Percentiles rank a stretch among this genome's conserved stretches.
Evolutionary conservation across 2,888 invertebrate genomes (phyloP).

Genomic region (Synergus laeviventris): DNA sequence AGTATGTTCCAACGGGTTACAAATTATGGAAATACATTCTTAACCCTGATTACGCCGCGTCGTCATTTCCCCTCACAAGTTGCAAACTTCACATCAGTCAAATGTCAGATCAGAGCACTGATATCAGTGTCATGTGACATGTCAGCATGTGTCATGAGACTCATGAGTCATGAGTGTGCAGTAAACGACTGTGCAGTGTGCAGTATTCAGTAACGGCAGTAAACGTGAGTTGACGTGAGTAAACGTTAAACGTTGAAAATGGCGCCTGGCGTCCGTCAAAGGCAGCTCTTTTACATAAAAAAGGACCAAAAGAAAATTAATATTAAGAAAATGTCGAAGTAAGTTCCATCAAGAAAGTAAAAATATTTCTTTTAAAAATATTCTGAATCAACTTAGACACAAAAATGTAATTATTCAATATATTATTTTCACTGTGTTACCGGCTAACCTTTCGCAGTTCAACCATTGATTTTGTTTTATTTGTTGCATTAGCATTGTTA

Average conservation of each 20-base stretch:
- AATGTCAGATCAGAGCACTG: no score
- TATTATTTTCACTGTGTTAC: constrained; percentile 12
- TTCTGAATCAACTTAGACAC: background rate
- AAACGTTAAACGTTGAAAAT: constrained; percentile 52
- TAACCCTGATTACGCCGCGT: no score
- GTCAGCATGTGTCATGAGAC: no score
- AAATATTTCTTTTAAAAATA: constrained; percentile 5
- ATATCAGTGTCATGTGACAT: no score
- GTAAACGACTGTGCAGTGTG: no score
- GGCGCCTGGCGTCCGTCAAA: constrained; percentile 73
- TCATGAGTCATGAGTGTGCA: no score
- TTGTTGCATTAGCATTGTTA: background rate
- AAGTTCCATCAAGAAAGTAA: constrained; percentile 43
- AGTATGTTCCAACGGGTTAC: no score
- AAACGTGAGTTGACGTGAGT: no score
- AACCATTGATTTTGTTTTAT: background rate
- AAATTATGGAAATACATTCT: no score
- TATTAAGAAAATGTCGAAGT: constrained; percentile 68
- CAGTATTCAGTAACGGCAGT: no score
- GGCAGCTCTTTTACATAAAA: constrained; percentile 68
- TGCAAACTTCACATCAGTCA: no score
- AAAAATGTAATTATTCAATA: background rate
- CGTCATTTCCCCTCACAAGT: no score
- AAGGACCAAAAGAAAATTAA: constrained; percentile 69
- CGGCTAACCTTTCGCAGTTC: background rate